Percentiles rank a stretch among this genome's conserved stretches.
Conservation (phyloP, 2,888 invertebrate genomes). For the Phaedon cochleariae region DNA sequence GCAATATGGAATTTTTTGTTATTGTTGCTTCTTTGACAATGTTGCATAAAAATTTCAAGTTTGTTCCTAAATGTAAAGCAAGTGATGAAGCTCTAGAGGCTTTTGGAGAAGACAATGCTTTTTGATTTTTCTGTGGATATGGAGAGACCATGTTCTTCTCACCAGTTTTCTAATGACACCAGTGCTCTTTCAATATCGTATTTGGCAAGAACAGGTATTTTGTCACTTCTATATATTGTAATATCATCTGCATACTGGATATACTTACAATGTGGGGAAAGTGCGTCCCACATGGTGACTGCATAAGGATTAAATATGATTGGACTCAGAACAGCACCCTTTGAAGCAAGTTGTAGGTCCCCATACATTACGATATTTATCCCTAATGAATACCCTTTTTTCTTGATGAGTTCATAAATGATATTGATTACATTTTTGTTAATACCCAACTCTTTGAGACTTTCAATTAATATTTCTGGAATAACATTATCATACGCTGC, state of each 20-base stretch:
- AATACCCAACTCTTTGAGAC: background rate
- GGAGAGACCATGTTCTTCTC: too few relatives aligned
- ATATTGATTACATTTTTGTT: conserved; percentile 5
- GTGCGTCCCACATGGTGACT: too few relatives aligned
- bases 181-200: background rate
- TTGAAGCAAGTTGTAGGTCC: background rate
- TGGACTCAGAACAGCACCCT: background rate
- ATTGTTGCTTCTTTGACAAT: too few relatives aligned
- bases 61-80: too few relatives aligned
- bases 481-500: too few relatives aligned
- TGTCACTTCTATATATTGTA: conserved; percentile 3
- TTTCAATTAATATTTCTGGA: background rate
- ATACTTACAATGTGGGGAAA: too few relatives aligned
- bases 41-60: too few relatives aligned
- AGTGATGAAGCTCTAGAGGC: too few relatives aligned
- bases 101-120: background rate
- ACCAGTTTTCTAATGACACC: too few relatives aligned
- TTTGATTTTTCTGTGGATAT: too few relatives aligned
- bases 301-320: background rate
- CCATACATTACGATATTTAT: background rate
- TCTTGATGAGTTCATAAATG: background rate
- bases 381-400: background rate
- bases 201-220: background rate
- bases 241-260: too few relatives aligned
- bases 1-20: too few relatives aligned